Conservation (phyloP, 2,888 invertebrate species). For the Napeogenes inachia region DNA sequence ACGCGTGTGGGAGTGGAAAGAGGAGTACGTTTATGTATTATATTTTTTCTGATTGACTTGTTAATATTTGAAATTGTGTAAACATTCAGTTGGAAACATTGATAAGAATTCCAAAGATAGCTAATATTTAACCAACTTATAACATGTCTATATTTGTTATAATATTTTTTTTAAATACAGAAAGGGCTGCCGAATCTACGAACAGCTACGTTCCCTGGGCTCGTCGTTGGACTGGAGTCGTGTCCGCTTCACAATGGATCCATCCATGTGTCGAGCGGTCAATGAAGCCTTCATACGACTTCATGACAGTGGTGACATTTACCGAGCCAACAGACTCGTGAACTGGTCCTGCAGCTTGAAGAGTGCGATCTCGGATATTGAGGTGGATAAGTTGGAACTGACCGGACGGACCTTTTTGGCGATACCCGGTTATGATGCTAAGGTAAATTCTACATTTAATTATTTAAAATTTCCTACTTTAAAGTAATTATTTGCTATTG, state of each 20-base stretch:
- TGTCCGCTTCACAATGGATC: conserved; percentile 98
- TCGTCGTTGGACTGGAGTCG: conserved; percentile 97
- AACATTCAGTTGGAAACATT: no score
- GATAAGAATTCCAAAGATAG: no score
- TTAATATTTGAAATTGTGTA: no score
- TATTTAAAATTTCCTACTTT: no score
- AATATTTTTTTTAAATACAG: conserved; percentile 54
- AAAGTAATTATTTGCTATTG: no score
- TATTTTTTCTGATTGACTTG: background rate
- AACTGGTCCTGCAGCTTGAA: conserved; percentile 99
- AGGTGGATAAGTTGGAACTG: conserved; percentile 96
- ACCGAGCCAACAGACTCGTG: conserved; percentile 94
- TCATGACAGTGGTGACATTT: conserved; percentile 92
- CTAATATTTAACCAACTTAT: no score
- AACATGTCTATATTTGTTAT: no score
- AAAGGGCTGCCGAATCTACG: conserved; percentile 84
- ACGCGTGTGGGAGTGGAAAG: conserved; percentile 97
- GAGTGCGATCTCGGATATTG: conserved; percentile 99
- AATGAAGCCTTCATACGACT: conserved; percentile 95
- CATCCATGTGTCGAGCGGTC: conserved; percentile 90
- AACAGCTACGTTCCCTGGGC: conserved; percentile 92
- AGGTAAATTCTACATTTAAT: conserved; percentile 50
- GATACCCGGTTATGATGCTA: conserved; percentile 94
- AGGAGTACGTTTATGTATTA: conserved; percentile 72
- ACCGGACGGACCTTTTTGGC: conserved; percentile 88